Conservation (phyloP, 2,888 invertebrate genomes). For the Ennomos quercinarius region DNA sequence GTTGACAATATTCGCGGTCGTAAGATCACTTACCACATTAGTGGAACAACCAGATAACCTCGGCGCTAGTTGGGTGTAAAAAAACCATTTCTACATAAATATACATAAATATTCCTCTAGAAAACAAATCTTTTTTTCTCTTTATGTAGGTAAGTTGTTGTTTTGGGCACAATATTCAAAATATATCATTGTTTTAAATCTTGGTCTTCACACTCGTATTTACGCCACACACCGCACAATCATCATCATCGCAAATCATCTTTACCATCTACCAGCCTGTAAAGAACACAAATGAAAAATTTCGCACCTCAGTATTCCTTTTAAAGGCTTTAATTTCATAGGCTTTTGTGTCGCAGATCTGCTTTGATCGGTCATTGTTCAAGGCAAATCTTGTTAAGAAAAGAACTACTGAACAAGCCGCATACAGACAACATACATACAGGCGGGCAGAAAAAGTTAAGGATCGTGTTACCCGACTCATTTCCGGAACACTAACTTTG, state of each 20-base stretch:
- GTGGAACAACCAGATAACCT: too few relatives aligned
- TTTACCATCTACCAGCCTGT: constrained; percentile 1
- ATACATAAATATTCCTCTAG: too few relatives aligned
- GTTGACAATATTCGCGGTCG: too few relatives aligned
- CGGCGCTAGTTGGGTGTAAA: too few relatives aligned
- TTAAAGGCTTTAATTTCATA: constrained; percentile 59
- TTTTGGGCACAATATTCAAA: constrained; percentile 1
- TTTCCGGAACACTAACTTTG: constrained; percentile 68
- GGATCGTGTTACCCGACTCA: constrained; percentile 69
- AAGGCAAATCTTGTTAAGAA: constrained; percentile 75
- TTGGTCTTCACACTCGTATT: constrained; percentile 14
- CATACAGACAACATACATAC: constrained; percentile 43
- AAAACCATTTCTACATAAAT: too few relatives aligned
- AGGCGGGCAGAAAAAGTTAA: constrained; percentile 55
- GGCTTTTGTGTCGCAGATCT: constrained; percentile 58
- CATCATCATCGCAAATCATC: too few relatives aligned
- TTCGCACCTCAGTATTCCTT: constrained; percentile 55
- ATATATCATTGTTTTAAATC: constrained; percentile 6
- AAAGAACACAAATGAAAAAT: constrained; percentile 21
- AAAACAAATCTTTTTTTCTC: background rate
- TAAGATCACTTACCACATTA: too few relatives aligned
- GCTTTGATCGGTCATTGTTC: constrained; percentile 56
- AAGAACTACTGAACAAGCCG: constrained; percentile 45
- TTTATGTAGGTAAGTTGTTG: background rate
- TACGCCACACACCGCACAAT: constrained; percentile 6